Conservation (phyloP, 2,888 invertebrate species). For the Scaptomyza tumidula region DNA sequence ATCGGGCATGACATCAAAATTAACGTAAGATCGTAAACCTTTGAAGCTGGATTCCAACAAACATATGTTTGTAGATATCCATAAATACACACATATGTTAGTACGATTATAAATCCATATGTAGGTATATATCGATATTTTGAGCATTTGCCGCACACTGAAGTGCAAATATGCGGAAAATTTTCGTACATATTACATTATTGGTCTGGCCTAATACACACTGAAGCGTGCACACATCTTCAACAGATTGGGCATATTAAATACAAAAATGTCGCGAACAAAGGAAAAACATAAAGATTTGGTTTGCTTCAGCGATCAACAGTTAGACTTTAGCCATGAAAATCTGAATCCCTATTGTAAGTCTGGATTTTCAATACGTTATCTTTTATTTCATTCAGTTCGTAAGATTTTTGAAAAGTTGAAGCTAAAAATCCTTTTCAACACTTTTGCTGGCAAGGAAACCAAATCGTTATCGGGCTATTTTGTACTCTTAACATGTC, state of each 20-base stretch:
- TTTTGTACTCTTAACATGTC: conserved; percentile 11
- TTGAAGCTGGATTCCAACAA: conserved; percentile 17
- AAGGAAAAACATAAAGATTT: not conserved
- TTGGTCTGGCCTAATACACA: conserved; percentile 6
- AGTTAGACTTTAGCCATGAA: not conserved
- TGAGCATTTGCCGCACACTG: conserved; percentile 43
- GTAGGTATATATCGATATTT: conserved; percentile 9
- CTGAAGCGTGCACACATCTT: conserved; percentile 17
- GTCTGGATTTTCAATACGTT: too few relatives aligned
- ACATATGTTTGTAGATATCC: not conserved
- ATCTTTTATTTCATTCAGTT: too few relatives aligned
- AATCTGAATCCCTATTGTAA: too few relatives aligned
- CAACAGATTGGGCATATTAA: conserved; percentile 51
- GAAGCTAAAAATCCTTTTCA: not conserved
- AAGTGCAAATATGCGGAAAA: conserved; percentile 76
- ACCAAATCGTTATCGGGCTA: conserved; percentile 12
- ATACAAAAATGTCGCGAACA: conserved; percentile 44
- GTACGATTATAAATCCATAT: conserved; percentile 7
- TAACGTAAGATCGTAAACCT: conserved; percentile 70
- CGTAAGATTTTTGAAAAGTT: too few relatives aligned
- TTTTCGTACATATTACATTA: conserved; percentile 50
- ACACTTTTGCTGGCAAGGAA: not conserved
- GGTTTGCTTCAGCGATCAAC: not conserved
- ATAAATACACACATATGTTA: not conserved
- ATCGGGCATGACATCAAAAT: conserved; percentile 65